Evolutionary conservation across 2,797 vertebrate species (phyloP), one percentile per base, ranked within the genome.

Genomic region (Taenioides sp.): DNA sequence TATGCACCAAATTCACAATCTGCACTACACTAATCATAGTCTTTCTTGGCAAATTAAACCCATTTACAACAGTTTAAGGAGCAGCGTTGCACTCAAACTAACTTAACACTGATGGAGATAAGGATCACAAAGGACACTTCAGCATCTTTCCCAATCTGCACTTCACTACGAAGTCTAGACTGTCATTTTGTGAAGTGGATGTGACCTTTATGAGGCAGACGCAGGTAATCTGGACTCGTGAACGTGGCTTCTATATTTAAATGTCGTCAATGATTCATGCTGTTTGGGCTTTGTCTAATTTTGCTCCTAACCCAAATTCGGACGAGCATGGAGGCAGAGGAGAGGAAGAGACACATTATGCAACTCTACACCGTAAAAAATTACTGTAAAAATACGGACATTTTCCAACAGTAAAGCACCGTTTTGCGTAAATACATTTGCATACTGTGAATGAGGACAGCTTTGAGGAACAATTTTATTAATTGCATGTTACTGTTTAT

Each of bases 21-120:
- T 63, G 59, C 65, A 60, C 60, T 73, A 68, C 31, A 70, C 70
- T 69, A 75, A 85, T 78, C 67, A 78, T 81, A 34, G 86, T 82
- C 71, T 78, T 60, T 63, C 73, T 65, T 81, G 28, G 73, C 55
- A 80, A n/a, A 67, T 73, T 74, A 65, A 59, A 75, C 75, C 40
- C 59, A 67, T 81, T 77, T 65, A 80, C 67, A 12, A 43, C 11
- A 43, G 40, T 43, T 43, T 43, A 75, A 77, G 87, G 72, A 74
- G 74, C 71, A 79, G 71, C 72, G 67, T 75, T 76, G 68, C 72
- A 65, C 68, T 77, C 23, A 7, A 54, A 69, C 52, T 61, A 74
- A 78, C 64, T 40, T 57, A 72, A 63, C 59, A 12, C 43, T 57
- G 75, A 72, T 61, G 47, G 12, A 31, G 64, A 72, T 68, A 78